Percentiles rank a stretch among this genome's conserved stretches.
These are phyloP conservation scores for Brachionus rubens DNA, from an alignment of 1,140 invertebrate species.

Conservation along the genomic window DNA sequence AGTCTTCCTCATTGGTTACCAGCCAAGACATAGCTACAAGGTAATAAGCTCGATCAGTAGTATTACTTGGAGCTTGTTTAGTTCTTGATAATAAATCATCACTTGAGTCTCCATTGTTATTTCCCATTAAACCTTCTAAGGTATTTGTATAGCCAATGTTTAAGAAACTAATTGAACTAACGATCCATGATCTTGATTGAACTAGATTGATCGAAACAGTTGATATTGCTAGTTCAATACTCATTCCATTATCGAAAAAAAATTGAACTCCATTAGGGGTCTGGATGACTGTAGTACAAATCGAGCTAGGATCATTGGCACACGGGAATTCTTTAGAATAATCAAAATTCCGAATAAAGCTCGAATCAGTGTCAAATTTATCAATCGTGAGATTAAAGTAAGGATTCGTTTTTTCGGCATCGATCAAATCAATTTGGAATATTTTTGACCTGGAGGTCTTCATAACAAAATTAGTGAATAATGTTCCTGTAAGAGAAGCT, in stretches of 20 bases:
- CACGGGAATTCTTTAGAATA: not conserved
- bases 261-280: not conserved
- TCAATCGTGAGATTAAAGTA: not conserved
- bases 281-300: not conserved
- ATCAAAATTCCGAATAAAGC: not conserved
- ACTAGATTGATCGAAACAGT: not conserved
- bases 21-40: not conserved
- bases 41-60: not conserved
- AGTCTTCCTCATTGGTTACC: not conserved
- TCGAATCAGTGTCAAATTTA: not conserved
- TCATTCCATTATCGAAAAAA: conserved; percentile 30
- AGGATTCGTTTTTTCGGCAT: not conserved
- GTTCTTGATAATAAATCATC: not conserved
- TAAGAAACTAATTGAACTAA: not conserved
- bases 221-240: not conserved
- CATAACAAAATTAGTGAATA: not conserved
- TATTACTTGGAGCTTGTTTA: not conserved
- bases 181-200: not conserved
- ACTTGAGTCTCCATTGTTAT: conserved; percentile 8
- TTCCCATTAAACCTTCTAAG: conserved; percentile 35
- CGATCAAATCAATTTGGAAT: not conserved
- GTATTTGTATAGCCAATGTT: not conserved
- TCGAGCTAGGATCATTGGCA: not conserved
- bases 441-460: not conserved
- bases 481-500: not conserved